Conservation (phyloP, 2,113 vertebrate genomes). For the Neomonachus schauinslandi region DNA sequence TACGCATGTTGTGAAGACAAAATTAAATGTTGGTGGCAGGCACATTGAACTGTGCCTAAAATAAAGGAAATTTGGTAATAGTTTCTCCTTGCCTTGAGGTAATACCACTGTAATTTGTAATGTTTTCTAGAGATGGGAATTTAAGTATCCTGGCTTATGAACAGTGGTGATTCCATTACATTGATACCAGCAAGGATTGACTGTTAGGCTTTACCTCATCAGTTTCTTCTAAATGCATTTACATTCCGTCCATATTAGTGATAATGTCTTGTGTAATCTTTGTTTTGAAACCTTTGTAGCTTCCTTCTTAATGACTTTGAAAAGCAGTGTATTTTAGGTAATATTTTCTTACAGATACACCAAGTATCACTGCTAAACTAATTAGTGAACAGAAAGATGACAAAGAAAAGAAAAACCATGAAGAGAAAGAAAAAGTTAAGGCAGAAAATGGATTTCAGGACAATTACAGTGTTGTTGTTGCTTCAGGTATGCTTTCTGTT, state of each 20-base stretch:
- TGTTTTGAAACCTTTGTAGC: background rate
- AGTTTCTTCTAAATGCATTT: background rate
- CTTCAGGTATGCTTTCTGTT: conserved; percentile 91
- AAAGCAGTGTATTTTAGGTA: conserved; percentile 56
- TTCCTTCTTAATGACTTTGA: conserved; percentile 33
- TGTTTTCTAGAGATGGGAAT: background rate
- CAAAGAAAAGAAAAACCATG: conserved; percentile 99
- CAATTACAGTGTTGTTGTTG: conserved; percentile 99
- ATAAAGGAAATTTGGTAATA: background rate
- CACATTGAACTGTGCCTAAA: background rate
- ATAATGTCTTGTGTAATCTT: background rate
- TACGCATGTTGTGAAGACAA: background rate
- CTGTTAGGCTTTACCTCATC: background rate
- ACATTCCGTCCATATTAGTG: background rate
- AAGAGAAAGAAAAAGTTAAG: conserved; percentile 99
- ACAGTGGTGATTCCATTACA: background rate
- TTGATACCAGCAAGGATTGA: background rate
- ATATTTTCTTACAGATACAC: conserved; percentile 91
- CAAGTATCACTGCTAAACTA: conserved; percentile 98
- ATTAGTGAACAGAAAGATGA: conserved; percentile 99
- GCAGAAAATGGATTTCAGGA: conserved; percentile 98
- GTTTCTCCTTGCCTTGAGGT: background rate
- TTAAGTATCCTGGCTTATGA: background rate
- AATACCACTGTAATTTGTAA: background rate
- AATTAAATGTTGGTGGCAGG: background rate